Evolutionary conservation across 2,888 invertebrate species (phyloP), one percentile per base, ranked within the genome.

Genomic region (Tanytarsus gracilentus): DNA sequence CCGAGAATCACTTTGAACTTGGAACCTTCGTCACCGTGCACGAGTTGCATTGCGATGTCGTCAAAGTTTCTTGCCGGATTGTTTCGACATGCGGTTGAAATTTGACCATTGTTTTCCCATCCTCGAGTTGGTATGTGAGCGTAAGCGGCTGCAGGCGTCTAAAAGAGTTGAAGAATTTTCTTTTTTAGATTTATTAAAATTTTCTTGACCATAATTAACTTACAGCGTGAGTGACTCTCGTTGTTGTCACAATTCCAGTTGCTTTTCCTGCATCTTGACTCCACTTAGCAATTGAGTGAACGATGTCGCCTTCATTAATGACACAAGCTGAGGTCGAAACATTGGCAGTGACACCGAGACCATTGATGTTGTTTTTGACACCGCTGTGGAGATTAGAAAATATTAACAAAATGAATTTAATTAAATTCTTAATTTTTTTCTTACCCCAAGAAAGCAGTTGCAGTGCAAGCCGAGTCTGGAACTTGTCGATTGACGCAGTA

Each of bases 391-490:
- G n/a, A n/a, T n/a, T n/a, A n/a, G n/a, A n/a, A n/a, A n/a, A n/a
- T n/a, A n/a, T n/a, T n/a, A n/a, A n/a, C n/a, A n/a, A n/a, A n/a
- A n/a, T n/a, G n/a, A n/a, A n/a, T n/a, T n/a, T n/a, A n/a, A n/a
- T n/a, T n/a, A n/a, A n/a, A n/a, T n/a, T n/a, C n/a, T n/a, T n/a
- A n/a, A n/a, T n/a, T 84, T 72, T 91, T 91, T 0, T 88, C 83
- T 0, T 91, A 91, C 21, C 81, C 77, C 40, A 89, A 72, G 68
- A 86, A 88, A 0, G 90, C 88, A 0, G 90, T 91, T 0, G 87
- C 85, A 5, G 88, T 84, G 67, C 87, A 88, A 0, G 91, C 90
- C 0, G 90, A 90, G 68, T 92, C 92, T 0, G 90, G 81, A 0
- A 89, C 88, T 72, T 89, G 85, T 5, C 77, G 76, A 66, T 88